Percentiles rank a stretch among this genome's conserved stretches.
phyloP scores from a whole-genome alignment of 2,797 vertebrate species.

The Chelon auratus region DNA sequence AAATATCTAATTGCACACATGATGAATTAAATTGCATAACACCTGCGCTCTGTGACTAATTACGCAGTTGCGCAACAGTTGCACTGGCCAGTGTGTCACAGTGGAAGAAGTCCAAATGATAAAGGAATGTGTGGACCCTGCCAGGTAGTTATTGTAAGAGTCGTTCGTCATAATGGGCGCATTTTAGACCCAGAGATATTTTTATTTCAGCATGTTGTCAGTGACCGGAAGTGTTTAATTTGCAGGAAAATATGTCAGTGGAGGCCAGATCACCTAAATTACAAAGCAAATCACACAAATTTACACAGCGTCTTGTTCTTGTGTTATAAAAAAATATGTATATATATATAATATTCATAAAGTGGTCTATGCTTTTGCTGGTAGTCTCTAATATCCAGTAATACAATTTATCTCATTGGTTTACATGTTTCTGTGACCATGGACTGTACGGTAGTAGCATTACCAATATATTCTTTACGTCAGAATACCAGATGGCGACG shows the following conservation, averaged over 20 bases:
- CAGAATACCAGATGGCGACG: background rate
- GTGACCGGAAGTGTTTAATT: slow-evolving; percentile 40
- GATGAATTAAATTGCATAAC: slow-evolving; percentile 50
- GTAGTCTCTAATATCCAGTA: background rate
- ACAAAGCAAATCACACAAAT: slow-evolving; percentile 9
- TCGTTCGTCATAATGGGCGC: slow-evolving; percentile 27
- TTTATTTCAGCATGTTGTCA: slow-evolving; percentile 37
- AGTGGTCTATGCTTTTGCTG: background rate
- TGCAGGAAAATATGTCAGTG: slow-evolving; percentile 24
- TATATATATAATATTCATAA: background rate
- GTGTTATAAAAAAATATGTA: no score
- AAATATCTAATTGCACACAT: slow-evolving; percentile 44
- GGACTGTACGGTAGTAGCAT: background rate
- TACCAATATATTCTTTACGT: background rate
- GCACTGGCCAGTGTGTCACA: slow-evolving; percentile 35
- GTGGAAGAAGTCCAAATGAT: slow-evolving; percentile 26
- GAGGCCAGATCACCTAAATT: slow-evolving; percentile 14
- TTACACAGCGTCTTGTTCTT: background rate
- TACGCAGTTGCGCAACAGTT: slow-evolving; percentile 28
- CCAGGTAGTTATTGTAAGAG: slow-evolving; percentile 25
- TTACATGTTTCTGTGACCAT: background rate
- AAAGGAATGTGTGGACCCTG: slow-evolving; percentile 18
- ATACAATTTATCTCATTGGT: background rate
- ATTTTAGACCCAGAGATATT: slow-evolving; percentile 36
- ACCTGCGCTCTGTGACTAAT: slow-evolving; percentile 57